phyloP scores from a whole-genome alignment of 2,888 invertebrate species.

The Dynastes maya region DNA sequence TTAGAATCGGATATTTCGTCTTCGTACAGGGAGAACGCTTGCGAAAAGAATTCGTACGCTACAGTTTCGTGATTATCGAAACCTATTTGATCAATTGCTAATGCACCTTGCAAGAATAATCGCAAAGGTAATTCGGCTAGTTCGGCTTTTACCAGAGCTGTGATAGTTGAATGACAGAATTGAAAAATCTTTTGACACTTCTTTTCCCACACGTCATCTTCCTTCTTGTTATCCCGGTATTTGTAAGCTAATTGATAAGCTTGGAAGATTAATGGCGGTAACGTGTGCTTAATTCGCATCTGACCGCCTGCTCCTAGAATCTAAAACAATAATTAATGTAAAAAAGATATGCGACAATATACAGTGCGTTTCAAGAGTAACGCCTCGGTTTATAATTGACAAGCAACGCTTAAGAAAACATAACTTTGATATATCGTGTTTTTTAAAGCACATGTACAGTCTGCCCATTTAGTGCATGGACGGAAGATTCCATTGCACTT shows the following conservation, averaged over 20 bases:
- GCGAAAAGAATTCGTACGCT: constrained; percentile 98
- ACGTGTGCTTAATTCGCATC: constrained; percentile 88
- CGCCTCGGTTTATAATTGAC: too few species aligned
- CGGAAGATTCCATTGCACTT: too few species aligned
- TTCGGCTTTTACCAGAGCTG: constrained; percentile 95
- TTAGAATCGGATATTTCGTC: constrained; percentile 99
- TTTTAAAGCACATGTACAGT: too few species aligned
- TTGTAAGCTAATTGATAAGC: constrained; percentile 91
- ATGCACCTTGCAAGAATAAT: constrained; percentile 95
- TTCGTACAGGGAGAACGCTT: constrained; percentile 96
- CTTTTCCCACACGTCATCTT: constrained; percentile 98
- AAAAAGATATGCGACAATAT: too few species aligned
- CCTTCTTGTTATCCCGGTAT: constrained; percentile 83
- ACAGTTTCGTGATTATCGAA: constrained; percentile 97
- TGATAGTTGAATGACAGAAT: constrained; percentile 97
- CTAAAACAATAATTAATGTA: constrained; percentile 58
- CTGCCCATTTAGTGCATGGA: too few species aligned
- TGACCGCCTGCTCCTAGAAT: constrained; percentile 92
- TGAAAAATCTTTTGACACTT: constrained; percentile 99
- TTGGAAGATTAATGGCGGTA: constrained; percentile 96
- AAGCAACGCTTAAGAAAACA: too few species aligned
- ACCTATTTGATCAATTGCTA: constrained; percentile 92
- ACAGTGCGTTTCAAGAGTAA: too few species aligned
- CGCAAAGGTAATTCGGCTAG: constrained; percentile 93
- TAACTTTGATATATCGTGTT: too few species aligned